These are phyloP conservation scores for Hanleya hanleyi DNA, from an alignment of 2,888 invertebrate genomes.

Conservation along the genomic window DNA sequence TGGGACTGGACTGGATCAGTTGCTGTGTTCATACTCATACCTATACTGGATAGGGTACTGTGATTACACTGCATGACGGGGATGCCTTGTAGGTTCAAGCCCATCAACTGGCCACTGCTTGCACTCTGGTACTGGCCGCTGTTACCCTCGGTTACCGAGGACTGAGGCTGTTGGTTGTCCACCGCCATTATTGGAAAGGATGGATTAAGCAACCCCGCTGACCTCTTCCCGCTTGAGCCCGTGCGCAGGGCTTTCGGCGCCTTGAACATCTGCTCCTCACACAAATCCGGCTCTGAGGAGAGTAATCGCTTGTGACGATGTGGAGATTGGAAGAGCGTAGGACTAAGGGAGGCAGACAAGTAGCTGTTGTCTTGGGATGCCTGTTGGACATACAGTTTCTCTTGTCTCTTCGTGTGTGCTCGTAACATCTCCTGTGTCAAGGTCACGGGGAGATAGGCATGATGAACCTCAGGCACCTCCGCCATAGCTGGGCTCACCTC, in stretches of 20 bases:
- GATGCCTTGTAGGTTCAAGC: no score
- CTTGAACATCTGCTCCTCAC: neutral
- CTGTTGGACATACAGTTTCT: conserved; percentile 49
- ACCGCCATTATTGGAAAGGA: neutral
- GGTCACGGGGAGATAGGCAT: conserved; percentile 34
- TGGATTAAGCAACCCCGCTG: neutral
- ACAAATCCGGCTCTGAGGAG: conserved; percentile 26
- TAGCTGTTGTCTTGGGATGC: conserved; percentile 42
- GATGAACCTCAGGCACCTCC: conserved; percentile 7
- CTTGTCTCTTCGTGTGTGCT: conserved; percentile 53
- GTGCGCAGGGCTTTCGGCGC: neutral
- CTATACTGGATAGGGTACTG: no score
- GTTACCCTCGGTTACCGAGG: no score
- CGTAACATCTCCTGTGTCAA: conserved; percentile 51
- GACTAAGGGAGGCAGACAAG: neutral
- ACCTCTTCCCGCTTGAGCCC: neutral
- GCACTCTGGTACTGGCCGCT: no score
- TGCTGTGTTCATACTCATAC: no score
- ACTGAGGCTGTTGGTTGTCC: no score
- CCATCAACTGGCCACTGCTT: no score
- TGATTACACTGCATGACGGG: no score
- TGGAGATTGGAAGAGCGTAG: neutral
- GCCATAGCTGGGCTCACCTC: neutral
- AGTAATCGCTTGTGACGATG: conserved; percentile 39
- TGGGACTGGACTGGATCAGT: no score